Conservation (phyloP, 2,888 invertebrate genomes). For the Eupelmus urozonus region DNA sequence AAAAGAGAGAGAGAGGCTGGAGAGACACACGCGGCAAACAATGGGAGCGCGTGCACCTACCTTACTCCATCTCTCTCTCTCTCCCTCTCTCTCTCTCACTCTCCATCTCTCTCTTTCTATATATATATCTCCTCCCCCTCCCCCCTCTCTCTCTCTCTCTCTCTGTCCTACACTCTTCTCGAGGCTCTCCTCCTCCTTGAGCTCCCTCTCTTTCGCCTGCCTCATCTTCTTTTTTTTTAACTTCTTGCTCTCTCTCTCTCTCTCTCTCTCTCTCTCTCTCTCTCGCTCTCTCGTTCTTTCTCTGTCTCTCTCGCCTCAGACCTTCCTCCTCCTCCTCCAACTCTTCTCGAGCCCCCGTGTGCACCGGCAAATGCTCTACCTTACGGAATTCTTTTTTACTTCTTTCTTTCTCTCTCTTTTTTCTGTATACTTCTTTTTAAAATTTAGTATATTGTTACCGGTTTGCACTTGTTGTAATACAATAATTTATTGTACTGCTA, state of each 20-base stretch:
- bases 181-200: constrained; percentile 37
- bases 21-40: constrained; percentile 76
- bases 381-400: constrained; percentile 59
- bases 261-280: constrained; percentile 32
- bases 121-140: constrained; percentile 65
- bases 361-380: constrained; percentile 58
- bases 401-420: constrained; percentile 30
- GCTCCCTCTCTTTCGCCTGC: constrained; percentile 56
- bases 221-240: constrained; percentile 44
- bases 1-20: constrained; percentile 59
- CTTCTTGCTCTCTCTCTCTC: constrained; percentile 28
- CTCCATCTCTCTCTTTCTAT: constrained; percentile 49
- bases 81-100: constrained; percentile 59
- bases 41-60: constrained; percentile 75
- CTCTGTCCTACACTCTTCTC: constrained; percentile 32
- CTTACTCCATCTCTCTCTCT: constrained; percentile 58
- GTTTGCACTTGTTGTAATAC: constrained; percentile 20
- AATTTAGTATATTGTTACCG: constrained; percentile 27
- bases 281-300: background rate
- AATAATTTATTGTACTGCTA: constrained; percentile 27
- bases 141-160: constrained; percentile 56
- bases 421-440: constrained; percentile 50
- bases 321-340: constrained; percentile 30
- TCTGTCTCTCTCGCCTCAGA: constrained; percentile 32
- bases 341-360: constrained; percentile 54